phyloP scores from a whole-genome alignment of 37 sponge, comb jelly and placozoan species.

The Spongilla lacustris region DNA sequence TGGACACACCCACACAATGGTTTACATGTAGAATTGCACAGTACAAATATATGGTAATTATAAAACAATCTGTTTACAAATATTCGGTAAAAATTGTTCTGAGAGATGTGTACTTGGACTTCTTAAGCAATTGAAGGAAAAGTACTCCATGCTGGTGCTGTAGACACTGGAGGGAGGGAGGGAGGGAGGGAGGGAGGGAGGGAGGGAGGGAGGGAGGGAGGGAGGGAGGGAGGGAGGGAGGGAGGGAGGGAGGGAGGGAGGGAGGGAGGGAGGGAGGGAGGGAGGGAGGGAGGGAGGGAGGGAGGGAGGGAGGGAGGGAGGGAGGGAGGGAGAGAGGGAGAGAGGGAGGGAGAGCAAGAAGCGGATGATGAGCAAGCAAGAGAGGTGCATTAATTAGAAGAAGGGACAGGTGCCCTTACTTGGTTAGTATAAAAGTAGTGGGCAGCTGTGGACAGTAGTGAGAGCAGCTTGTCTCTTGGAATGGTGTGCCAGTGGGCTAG shows the following conservation, averaged over 20 bases:
- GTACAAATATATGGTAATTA: background rate
- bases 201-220: too few relatives aligned
- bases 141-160: background rate
- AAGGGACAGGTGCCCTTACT: background rate
- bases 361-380: too few relatives aligned
- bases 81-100: background rate
- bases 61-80: background rate
- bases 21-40: background rate
- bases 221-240: too few relatives aligned
- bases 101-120: background rate
- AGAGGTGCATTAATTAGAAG: too few relatives aligned
- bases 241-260: background rate
- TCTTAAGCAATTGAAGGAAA: background rate
- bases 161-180: background rate
- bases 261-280: too few relatives aligned
- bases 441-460: background rate
- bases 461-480: background rate
- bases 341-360: too few relatives aligned
- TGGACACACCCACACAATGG: background rate
- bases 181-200: too few relatives aligned
- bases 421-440: background rate
- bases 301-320: too few relatives aligned
- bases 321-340: too few relatives aligned
- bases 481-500: slow-evolving; percentile 6
- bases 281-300: background rate